These are phyloP conservation scores for Clinocottus analis DNA, from an alignment of 2,113 vertebrate genomes.

Conservation along the genomic window DNA sequence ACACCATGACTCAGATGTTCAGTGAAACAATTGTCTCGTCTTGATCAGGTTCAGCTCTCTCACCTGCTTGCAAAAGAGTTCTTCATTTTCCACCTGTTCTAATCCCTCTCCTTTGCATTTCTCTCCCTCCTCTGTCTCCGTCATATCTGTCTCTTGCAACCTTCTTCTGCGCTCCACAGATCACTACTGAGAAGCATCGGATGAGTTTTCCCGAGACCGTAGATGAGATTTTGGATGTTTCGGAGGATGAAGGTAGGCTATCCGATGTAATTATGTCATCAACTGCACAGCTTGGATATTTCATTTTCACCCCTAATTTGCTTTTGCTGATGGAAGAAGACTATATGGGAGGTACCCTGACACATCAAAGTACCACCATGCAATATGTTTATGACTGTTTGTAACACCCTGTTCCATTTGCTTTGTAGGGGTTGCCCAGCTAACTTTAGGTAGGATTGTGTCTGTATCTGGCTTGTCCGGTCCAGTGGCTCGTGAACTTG, in stretches of 20 bases:
- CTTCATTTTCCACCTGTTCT: not conserved
- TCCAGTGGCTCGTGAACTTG: constrained; percentile 72
- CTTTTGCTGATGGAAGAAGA: constrained; percentile 32
- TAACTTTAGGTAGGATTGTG: constrained; percentile 85
- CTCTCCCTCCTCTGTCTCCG: not conserved
- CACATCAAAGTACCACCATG: constrained; percentile 16
- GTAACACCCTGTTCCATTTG: constrained; percentile 74
- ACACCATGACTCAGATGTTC: constrained; percentile 15
- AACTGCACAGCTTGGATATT: constrained; percentile 3
- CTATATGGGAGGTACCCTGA: constrained; percentile 37
- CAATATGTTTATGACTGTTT: constrained; percentile 11
- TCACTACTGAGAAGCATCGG: constrained; percentile 90
- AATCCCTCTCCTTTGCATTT: not conserved
- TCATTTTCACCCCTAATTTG: constrained; percentile 45
- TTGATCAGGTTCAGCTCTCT: constrained; percentile 25
- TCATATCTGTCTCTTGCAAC: constrained; percentile 8
- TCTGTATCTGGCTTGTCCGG: constrained; percentile 76
- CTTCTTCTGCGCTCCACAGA: constrained; percentile 65
- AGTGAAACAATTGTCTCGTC: not conserved
- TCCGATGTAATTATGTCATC: not conserved
- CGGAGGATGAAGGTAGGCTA: constrained; percentile 95
- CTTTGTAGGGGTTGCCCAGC: constrained; percentile 84
- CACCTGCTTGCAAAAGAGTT: constrained; percentile 14
- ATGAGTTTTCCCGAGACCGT: constrained; percentile 98
- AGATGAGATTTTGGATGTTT: constrained; percentile 96